Percentiles rank a stretch among this genome's conserved stretches.
Evolutionary conservation across 1,140 invertebrate species (phyloP).

Genomic region (Diachasma alloeum): DNA sequence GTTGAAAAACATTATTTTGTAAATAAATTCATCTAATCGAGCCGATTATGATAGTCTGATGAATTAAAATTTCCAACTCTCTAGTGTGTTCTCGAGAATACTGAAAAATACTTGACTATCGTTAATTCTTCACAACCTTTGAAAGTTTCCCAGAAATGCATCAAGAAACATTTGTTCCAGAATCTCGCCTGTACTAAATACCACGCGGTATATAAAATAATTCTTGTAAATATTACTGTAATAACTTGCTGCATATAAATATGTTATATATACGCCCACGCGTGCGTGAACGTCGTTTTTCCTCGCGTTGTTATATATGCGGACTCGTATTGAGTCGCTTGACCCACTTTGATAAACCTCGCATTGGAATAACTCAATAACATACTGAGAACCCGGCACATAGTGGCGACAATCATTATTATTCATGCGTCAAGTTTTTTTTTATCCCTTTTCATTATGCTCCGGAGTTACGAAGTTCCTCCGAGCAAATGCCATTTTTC

Average conservation of each 20-base stretch:
- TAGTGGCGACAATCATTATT: conserved; percentile 56
- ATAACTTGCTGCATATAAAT: conserved; percentile 12
- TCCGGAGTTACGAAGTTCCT: background rate
- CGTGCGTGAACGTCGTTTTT: conserved; percentile 32
- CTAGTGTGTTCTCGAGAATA: no score
- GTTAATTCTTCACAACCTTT: no score
- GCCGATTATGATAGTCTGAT: no score
- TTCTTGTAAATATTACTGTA: conserved; percentile 13
- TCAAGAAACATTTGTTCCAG: background rate
- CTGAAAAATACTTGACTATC: no score
- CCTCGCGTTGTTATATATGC: background rate
- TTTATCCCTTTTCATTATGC: background rate
- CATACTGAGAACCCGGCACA: conserved; percentile 36
- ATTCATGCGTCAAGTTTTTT: conserved; percentile 40
- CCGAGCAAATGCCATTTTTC: background rate
- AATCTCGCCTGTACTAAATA: background rate
- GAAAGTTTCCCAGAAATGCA: background rate
- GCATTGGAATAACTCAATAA: conserved; percentile 64
- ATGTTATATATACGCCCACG: conserved; percentile 42
- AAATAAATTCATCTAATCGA: no score
- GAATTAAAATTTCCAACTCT: no score
- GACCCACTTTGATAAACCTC: conserved; percentile 66
- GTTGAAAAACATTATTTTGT: no score
- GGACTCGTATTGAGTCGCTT: conserved; percentile 57
- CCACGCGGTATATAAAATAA: background rate